Evolutionary conservation across 2,113 vertebrate species (phyloP).

Genomic region (Amazona guildingii): DNA sequence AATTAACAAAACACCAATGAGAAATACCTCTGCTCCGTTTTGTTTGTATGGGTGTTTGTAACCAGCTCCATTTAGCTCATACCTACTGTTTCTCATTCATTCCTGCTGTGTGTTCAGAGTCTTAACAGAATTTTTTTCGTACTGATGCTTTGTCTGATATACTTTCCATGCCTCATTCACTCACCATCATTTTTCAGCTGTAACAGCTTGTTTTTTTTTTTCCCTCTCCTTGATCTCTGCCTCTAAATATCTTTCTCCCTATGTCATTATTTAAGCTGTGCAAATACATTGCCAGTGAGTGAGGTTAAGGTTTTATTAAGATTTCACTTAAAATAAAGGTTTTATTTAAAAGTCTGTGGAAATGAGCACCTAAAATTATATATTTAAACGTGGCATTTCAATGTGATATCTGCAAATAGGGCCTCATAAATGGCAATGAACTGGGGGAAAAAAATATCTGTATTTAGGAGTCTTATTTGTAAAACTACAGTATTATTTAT

Average conservation of each 20-base stretch:
- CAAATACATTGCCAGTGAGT: background rate
- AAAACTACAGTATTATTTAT: background rate
- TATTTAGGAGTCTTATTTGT: background rate
- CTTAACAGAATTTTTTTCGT: background rate
- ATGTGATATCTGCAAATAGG: background rate
- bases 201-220: background rate
- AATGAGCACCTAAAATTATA: background rate
- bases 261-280: background rate
- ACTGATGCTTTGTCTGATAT: slow-evolving; percentile 19
- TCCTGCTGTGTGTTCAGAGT: background rate
- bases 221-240: background rate
- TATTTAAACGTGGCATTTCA: background rate
- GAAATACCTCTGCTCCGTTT: background rate
- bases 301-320: background rate
- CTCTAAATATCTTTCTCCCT: slow-evolving; percentile 17
- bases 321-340: background rate
- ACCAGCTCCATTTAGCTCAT: slow-evolving; percentile 34
- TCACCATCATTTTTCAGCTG: slow-evolving; percentile 7
- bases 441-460: background rate
- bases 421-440: background rate
- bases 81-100: slow-evolving; percentile 16
- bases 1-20: background rate
- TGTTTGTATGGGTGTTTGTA: background rate
- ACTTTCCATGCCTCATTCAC: slow-evolving; percentile 27
- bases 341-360: background rate